A percentile compares a stretch with the other conserved stretches of the same genome.
These are phyloP conservation scores for Fabriciana adippe DNA, from an alignment of 2,888 invertebrate species.

Conservation along the genomic window DNA sequence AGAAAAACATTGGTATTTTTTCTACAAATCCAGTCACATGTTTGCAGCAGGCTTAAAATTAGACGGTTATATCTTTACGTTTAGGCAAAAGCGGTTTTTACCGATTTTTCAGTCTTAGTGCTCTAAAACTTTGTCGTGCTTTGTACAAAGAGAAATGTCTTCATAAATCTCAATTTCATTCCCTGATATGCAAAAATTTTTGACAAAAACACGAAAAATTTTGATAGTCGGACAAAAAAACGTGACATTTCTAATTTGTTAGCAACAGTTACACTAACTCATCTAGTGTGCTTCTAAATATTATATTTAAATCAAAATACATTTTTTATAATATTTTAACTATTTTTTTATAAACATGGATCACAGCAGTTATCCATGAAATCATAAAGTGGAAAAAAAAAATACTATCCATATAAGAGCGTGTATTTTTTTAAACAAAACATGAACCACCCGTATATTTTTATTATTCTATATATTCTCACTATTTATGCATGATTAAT, in stretches of 20 bases:
- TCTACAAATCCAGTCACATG: slow-evolving; percentile 7
- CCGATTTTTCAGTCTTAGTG: slow-evolving; percentile 79
- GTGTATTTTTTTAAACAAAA: slow-evolving; percentile 49
- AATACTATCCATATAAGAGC: slow-evolving; percentile 46
- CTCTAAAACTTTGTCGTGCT: slow-evolving; percentile 67
- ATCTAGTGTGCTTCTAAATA: slow-evolving; percentile 50
- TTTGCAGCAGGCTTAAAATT: slow-evolving; percentile 42
- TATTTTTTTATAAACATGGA: slow-evolving; percentile 14
- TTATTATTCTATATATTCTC: slow-evolving; percentile 64
- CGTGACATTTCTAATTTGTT: slow-evolving; percentile 45
- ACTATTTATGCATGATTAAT: slow-evolving; percentile 67
- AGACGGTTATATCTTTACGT: slow-evolving; percentile 49
- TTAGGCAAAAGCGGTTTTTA: slow-evolving; percentile 60
- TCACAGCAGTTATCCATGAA: slow-evolving; percentile 24
- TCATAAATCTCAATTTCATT: slow-evolving; percentile 37
- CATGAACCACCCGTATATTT: slow-evolving; percentile 75
- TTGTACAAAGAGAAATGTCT: slow-evolving; percentile 58
- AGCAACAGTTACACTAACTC: slow-evolving; percentile 47
- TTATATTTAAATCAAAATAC: slow-evolving; percentile 28
- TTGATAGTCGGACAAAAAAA: slow-evolving; percentile 25
- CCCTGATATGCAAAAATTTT: slow-evolving; percentile 42
- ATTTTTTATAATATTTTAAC: slow-evolving; percentile 19
- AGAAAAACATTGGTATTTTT: neutral
- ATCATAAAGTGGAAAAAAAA: slow-evolving; percentile 46
- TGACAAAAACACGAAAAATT: slow-evolving; percentile 27